Conservation (phyloP, 2,888 invertebrate genomes). For the Amphipyra berbera region DNA sequence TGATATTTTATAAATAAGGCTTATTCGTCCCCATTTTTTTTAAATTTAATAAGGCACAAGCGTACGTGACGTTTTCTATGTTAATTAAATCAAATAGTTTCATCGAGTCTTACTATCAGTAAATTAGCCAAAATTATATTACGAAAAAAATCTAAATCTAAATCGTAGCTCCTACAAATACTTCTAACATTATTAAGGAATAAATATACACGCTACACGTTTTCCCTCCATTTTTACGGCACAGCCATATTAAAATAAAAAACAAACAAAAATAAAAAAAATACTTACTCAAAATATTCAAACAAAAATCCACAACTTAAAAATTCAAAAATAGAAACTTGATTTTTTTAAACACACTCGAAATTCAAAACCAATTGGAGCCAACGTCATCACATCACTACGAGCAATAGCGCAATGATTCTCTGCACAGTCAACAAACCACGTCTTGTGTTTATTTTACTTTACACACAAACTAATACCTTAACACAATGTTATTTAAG, state of each 20-base stretch:
- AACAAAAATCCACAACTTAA: slow-evolving; percentile 38
- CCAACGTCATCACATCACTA: slow-evolving; percentile 57
- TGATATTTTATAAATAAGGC: too few relatives aligned
- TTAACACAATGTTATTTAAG: neutral
- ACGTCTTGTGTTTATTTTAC: slow-evolving; percentile 36
- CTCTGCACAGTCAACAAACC: slow-evolving; percentile 52
- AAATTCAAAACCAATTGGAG: slow-evolving; percentile 35
- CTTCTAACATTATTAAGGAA: too few relatives aligned
- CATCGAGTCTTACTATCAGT: too few relatives aligned
- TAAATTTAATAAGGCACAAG: too few relatives aligned
- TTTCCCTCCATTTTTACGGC: neutral
- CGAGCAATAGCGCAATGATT: slow-evolving; percentile 60
- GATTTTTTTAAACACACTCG: slow-evolving; percentile 35
- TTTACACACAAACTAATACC: slow-evolving; percentile 20
- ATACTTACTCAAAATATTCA: slow-evolving; percentile 41
- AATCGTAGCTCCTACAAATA: too few relatives aligned
- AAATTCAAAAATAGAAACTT: slow-evolving; percentile 19
- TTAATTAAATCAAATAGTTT: too few relatives aligned
- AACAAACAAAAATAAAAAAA: neutral
- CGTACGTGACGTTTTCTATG: too few relatives aligned
- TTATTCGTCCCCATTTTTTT: too few relatives aligned
- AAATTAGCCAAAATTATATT: too few relatives aligned
- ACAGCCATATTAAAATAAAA: neutral
- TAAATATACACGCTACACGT: neutral
- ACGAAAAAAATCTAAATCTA: too few relatives aligned